These are phyloP conservation scores for Trachelus tabidus DNA, from an alignment of 2,888 invertebrate species.

Conservation along the genomic window DNA sequence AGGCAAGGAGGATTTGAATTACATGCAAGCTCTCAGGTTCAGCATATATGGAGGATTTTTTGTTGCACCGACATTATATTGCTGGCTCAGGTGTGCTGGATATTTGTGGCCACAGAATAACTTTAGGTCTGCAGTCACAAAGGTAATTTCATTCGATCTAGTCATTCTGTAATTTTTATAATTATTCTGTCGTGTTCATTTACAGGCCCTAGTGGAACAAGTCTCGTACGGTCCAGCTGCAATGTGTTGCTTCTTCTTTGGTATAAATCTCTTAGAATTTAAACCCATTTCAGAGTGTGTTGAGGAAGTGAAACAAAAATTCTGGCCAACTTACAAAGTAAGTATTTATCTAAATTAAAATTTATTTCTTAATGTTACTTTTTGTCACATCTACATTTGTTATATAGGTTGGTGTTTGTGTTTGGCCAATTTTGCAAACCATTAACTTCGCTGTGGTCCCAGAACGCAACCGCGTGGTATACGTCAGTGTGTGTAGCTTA, in stretches of 20 bases:
- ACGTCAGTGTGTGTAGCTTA: slow-evolving; percentile 79
- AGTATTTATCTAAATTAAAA: slow-evolving; percentile 7
- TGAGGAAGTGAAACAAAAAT: slow-evolving; percentile 78
- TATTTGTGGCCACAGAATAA: slow-evolving; percentile 80
- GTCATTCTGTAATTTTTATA: neutral
- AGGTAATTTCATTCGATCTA: slow-evolving; percentile 68
- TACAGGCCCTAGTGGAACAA: slow-evolving; percentile 79
- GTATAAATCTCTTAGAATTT: slow-evolving; percentile 80
- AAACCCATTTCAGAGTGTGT: slow-evolving; percentile 74
- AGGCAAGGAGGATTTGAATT: slow-evolving; percentile 59
- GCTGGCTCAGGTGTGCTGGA: slow-evolving; percentile 82
- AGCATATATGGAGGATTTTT: slow-evolving; percentile 84
- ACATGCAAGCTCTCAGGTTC: slow-evolving; percentile 75
- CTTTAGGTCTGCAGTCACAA: slow-evolving; percentile 77
- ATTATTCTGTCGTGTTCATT: slow-evolving; percentile 13
- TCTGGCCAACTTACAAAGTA: slow-evolving; percentile 81
- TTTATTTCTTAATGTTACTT: neutral
- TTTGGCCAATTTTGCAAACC: slow-evolving; percentile 81
- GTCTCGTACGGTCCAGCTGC: slow-evolving; percentile 81
- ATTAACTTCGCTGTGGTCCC: slow-evolving; percentile 78
- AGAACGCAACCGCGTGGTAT: slow-evolving; percentile 79
- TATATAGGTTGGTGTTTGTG: slow-evolving; percentile 73
- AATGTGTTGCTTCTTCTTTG: slow-evolving; percentile 81
- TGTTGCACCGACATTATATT: slow-evolving; percentile 84
- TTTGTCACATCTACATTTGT: slow-evolving; percentile 39